A percentile compares a stretch with the other conserved stretches of the same genome.
phyloP scores from a whole-genome alignment of 2,888 invertebrate species.

The Rhopalosiphum nymphaeae region DNA sequence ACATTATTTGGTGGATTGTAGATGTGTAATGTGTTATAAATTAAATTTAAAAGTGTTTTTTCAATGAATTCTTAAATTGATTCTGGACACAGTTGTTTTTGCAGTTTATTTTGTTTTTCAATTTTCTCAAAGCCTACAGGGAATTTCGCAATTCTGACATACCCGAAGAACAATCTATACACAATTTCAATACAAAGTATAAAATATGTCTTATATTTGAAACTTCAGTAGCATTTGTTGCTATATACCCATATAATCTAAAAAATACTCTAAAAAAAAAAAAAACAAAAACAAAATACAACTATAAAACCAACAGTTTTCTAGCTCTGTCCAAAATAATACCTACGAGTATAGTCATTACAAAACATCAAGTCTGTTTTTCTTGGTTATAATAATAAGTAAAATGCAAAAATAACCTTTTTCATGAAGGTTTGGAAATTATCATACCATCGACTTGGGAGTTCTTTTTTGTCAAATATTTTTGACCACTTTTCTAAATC shows the following conservation, averaged over 20 bases:
- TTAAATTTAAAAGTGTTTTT: not conserved
- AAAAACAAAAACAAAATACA: not conserved
- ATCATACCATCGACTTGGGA: not conserved
- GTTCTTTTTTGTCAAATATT: slow-evolving; percentile 4
- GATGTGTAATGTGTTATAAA: slow-evolving; percentile 8
- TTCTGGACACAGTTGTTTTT: not conserved
- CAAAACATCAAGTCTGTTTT: not conserved
- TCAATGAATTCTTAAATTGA: not conserved
- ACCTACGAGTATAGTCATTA: not conserved
- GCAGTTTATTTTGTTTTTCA: slow-evolving; percentile 25
- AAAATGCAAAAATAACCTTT: not conserved
- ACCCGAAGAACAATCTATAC: not conserved
- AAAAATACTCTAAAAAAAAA: not conserved
- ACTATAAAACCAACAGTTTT: not conserved
- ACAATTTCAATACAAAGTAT: not conserved
- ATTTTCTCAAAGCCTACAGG: slow-evolving; percentile 7
- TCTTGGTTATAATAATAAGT: not conserved
- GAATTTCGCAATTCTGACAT: slow-evolving; percentile 14
- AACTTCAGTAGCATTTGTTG: not conserved
- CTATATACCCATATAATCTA: not conserved
- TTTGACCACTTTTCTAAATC: slow-evolving; percentile 9
- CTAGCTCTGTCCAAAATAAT: not conserved
- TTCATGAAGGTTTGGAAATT: no score
- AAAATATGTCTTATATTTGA: not conserved
- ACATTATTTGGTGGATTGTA: not conserved